phyloP scores from a whole-genome alignment of 2,797 vertebrate species.

The Lithobates sylvaticus region DNA sequence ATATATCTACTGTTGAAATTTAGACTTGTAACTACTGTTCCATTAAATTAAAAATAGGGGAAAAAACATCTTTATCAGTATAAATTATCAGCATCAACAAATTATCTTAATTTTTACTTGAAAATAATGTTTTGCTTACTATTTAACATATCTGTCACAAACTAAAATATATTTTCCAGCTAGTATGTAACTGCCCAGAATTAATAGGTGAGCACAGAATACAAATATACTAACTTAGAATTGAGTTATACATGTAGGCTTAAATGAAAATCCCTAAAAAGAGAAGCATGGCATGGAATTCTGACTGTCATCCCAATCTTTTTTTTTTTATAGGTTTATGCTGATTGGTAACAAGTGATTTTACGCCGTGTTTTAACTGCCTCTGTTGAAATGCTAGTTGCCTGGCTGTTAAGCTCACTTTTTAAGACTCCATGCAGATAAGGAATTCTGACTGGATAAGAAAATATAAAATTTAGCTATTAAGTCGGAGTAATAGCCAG shows the following conservation, averaged over 20 bases:
- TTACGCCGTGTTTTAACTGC: too few relatives aligned
- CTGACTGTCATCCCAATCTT: too few relatives aligned
- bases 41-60: neutral
- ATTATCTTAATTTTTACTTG: slow-evolving; percentile 24
- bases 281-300: neutral
- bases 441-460: too few relatives aligned
- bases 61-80: slow-evolving; percentile 23
- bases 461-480: too few relatives aligned
- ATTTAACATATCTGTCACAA: slow-evolving; percentile 29
- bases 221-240: neutral
- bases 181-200: slow-evolving; percentile 26
- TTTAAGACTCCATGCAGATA: too few relatives aligned
- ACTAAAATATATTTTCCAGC: slow-evolving; percentile 37
- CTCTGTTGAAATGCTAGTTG: neutral
- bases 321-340: too few relatives aligned
- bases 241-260: too few relatives aligned
- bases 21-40: neutral
- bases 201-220: slow-evolving; percentile 37
- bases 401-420: too few relatives aligned
- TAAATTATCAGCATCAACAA: slow-evolving; percentile 11
- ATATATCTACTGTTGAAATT: slow-evolving; percentile 14
- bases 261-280: too few relatives aligned
- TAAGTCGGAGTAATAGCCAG: too few relatives aligned
- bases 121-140: slow-evolving; percentile 25
- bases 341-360: too few relatives aligned